Evolutionary conservation across 2,797 vertebrate genomes (phyloP), one percentile per base, ranked within the genome.

Genomic region (Sebastes paucispinis): DNA sequence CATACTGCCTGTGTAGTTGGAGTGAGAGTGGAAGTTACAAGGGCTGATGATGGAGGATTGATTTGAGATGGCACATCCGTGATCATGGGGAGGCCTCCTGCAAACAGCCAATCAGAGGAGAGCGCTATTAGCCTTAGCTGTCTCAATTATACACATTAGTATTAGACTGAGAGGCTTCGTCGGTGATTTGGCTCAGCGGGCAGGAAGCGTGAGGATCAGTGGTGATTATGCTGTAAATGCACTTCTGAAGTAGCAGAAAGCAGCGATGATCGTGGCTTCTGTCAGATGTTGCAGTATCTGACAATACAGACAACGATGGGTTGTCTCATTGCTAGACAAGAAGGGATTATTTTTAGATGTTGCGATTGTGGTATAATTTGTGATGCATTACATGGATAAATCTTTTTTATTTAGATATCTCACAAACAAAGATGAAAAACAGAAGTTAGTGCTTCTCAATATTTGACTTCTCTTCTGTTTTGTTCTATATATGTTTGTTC

Each of bases 91-190:
- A 77, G 69, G 50, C 69, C 74, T 75, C 75, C 75, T 60, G 16
- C 57, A 60, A 81, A 81, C 74, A 64, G 59, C 11, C 20, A 79
- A 87, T 86, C 78, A 52, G 58, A 68, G 27, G 20, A 59, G 18
- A 80, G 52, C 4, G 50, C 70, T 36, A 29, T 75, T 65, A 72
- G 73, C 59, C 75, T 27, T 9, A 36, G 64, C 55, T 32, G 68
- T 66, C 27, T 72, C 80, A 76, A 87, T 92, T 91, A 86, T 62
- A 82, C 73, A 76, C 84, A 88, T 90, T 87, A 88, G 87, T 68
- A 67, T 67, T 62, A 70, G 79, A 79, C 36, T 76, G 70, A 76
- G 73, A 82, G 70, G 66, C 65, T 69, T 77, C 6, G 25, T 77
- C 57, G 5, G 55, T 72, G 80, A 89, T 90, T 89, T 78, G 70